Evolutionary conservation across 2,113 vertebrate species (phyloP).

Genomic region (Monopterus albus): DNA sequence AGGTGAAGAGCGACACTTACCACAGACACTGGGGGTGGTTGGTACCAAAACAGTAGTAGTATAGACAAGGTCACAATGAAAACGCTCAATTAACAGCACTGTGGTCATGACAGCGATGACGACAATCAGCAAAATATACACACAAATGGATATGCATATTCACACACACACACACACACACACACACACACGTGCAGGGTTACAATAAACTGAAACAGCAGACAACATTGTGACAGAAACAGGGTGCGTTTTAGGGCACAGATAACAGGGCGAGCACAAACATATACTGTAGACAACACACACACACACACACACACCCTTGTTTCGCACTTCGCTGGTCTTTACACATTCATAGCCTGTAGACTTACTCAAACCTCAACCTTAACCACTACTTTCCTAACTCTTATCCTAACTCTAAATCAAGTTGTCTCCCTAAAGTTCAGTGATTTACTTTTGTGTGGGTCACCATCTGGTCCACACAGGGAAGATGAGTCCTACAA

Average conservation of each 20-base stretch:
- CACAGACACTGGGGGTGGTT: conserved; percentile 69
- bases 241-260: conserved; percentile 23
- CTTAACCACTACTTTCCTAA: too few species aligned
- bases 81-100: conserved; percentile 57
- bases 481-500: too few species aligned
- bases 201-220: conserved; percentile 9
- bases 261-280: conserved; percentile 18
- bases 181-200: too few species aligned
- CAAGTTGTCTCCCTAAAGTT: too few species aligned
- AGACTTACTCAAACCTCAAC: too few species aligned
- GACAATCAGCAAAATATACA: conserved; percentile 52
- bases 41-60: conserved; percentile 55
- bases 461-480: too few species aligned
- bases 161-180: conserved; percentile 7
- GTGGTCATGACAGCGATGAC: conserved; percentile 67
- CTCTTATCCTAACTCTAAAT: too few species aligned
- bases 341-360: too few species aligned
- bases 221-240: conserved; percentile 30
- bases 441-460: too few species aligned
- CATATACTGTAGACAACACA: conserved; percentile 3
- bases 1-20: conserved; percentile 80
- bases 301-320: too few species aligned
- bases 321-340: too few species aligned
- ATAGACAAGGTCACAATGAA: conserved; percentile 70
- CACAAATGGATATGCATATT: conserved; percentile 45